Base-by-base conservation (phyloP, 2,797 vertebrate genomes). In the Enteromius mattozi region DNA sequence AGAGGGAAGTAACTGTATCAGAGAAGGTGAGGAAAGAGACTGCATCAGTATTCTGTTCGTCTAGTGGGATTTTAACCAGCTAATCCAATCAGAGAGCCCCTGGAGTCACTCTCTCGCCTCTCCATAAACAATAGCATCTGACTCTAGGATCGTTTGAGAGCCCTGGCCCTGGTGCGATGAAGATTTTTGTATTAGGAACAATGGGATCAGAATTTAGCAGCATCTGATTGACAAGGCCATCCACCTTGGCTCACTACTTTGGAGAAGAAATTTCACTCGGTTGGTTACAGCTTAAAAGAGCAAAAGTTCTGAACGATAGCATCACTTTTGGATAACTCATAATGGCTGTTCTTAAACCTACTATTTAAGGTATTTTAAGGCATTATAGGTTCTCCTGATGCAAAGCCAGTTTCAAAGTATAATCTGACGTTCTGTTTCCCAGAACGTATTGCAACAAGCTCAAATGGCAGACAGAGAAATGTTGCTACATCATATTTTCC, bases 51-150 rank as follows among this genome's bases (percentile, higher is more conserved):
- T 96, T 96, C 96, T 93, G 96, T 96, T 96, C 94, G 95, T 96
- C 97, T 97, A 93, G 94, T 95, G 97, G 97, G 96, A 98, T 97
- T 97, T 97, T 96, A 96, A 96, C 95, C 95, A 92, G 96, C 97
- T 98, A 98, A 99, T 98, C 97, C 96, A 99, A 99, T 99, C 97
- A 98, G 96, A 95, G 93, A 96, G 96, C 94, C 96, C 95, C 95
- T 93, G 94, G 96, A 96, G 96, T 96, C 93, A 95, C 95, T 96
- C 92, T 94, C 59, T 65, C 42, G 56, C 95, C 96, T 93, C 95
- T 94, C 93, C 84, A 94, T 92, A 92, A 93, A 92, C 96, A 97
- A 97, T 96, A 94, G 95, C 96, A 96, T 97, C 96, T 96, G 94
- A 96, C 94, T 93, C 92, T 92, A 51, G 95, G 93, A 94, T 95